Percentiles rank a stretch among this genome's conserved stretches.
Evolutionary conservation across 2,797 vertebrate genomes (phyloP).

Genomic region (Podargus strigoides): DNA sequence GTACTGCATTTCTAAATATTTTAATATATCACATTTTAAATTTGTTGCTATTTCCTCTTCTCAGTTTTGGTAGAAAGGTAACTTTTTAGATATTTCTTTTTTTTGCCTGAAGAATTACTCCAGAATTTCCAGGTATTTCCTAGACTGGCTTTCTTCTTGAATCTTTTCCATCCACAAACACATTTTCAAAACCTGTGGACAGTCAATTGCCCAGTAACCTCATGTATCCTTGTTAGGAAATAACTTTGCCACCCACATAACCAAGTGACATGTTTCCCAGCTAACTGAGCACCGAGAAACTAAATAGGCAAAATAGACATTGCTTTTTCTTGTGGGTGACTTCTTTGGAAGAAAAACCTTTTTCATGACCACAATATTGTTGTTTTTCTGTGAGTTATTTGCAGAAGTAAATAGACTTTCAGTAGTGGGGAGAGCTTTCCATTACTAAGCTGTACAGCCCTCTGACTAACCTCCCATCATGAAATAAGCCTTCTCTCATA

Average conservation of each 20-base stretch:
- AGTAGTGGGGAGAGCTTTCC: background rate
- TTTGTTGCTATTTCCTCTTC: background rate
- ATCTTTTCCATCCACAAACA: background rate
- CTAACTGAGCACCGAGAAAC: background rate
- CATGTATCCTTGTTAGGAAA: background rate
- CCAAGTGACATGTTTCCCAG: background rate
- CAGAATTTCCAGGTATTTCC: background rate
- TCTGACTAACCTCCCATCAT: background rate
- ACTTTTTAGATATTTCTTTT: background rate
- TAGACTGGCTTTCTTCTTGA: background rate
- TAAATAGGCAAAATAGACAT: background rate
- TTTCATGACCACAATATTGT: background rate
- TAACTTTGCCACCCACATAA: background rate
- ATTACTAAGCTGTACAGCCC: background rate
- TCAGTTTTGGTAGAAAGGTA: background rate
- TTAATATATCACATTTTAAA: background rate
- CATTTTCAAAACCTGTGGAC: background rate
- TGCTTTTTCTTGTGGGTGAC: background rate
- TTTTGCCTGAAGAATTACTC: background rate
- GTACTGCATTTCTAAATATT: background rate
- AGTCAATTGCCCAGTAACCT: background rate
- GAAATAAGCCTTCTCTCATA: background rate
- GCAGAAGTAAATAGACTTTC: background rate
- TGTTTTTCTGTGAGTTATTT: background rate
- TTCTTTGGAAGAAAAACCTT: background rate